Evolutionary conservation across 2,113 vertebrate species (phyloP), one percentile per base, ranked within the genome.

Genomic region (Microtus ochrogaster): DNA sequence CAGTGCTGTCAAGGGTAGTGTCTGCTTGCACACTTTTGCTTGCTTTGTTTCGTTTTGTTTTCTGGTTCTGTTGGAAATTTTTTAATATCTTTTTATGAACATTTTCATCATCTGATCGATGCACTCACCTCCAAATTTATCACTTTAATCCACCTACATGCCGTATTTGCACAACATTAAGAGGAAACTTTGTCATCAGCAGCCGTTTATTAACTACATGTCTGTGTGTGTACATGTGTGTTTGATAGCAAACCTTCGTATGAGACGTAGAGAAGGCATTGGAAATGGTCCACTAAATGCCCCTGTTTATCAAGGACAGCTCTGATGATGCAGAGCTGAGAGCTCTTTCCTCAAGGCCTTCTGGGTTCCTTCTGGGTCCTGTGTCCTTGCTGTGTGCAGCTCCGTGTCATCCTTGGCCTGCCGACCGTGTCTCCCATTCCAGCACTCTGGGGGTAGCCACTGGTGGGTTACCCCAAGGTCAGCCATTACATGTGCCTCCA

Each of bases 391-490:
- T 28, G 11, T 79, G 76, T 44, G 58, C 52, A 30, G 12, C n/a
- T 49, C 72, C 6, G 2, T 12, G 28, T 24, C 3, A 66, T 14
- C 81, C 79, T 55, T 81, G 89, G 24, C 17, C 74, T 61, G 49
- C 52, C 33, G 19, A n/a, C 24, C 61, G 17, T 11, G 5, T 28
- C 41, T 94, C 76, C 26, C 76, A 30, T n/a, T 68, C 16, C 39
- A n/a, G 90, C 14, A 3, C 83, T 77, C 72, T 66, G 55, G 3
- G 30, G 13, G 58, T 44, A 89, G 96, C 94, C 92, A 21, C 90
- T 85, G 97, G 94, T 94, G 97, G 95, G 77, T 97, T 94, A 96
- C 78, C 95, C 63, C 49, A 94, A 96, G 96, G 0, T 26, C 94
- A 84, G 49, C 49, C 95, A 94, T 94, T 87, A 94, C 97, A 95